These are phyloP conservation scores for Electrophaes corylata DNA, from an alignment of 2,888 invertebrate genomes.

Conservation along the genomic window DNA sequence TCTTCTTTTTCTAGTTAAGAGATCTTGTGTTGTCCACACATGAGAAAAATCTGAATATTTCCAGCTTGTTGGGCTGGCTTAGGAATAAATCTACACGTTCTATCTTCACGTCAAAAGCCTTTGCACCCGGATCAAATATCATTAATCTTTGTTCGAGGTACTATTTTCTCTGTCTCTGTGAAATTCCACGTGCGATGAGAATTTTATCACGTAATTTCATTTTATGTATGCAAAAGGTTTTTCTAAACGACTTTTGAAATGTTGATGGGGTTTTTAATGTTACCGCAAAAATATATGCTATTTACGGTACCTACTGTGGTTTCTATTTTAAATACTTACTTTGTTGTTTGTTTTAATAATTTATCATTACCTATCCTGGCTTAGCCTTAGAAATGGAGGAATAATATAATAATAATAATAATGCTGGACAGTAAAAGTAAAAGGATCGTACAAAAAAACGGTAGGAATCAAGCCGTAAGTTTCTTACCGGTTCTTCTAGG, in stretches of 20 bases:
- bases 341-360: too few relatives aligned
- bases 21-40: too few relatives aligned
- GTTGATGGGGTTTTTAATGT: not conserved
- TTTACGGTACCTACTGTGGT: too few relatives aligned
- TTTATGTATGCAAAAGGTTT: not conserved
- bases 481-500: too few relatives aligned
- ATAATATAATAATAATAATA: too few relatives aligned
- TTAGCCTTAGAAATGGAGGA: too few relatives aligned
- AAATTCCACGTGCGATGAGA: constrained; percentile 14
- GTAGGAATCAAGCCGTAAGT: too few relatives aligned
- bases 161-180: constrained; percentile 10
- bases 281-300: not conserved
- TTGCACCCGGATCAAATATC: constrained; percentile 15
- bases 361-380: too few relatives aligned
- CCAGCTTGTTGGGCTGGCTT: not conserved
- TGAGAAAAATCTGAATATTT: not conserved
- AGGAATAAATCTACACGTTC: constrained; percentile 17
- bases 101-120: constrained; percentile 18
- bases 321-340: too few relatives aligned
- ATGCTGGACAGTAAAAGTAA: too few relatives aligned
- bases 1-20: too few relatives aligned
- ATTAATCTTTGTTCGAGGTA: constrained; percentile 22
- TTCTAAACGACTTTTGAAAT: not conserved
- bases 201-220: constrained; percentile 10
- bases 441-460: too few relatives aligned